Evolutionary conservation across 2,888 invertebrate species (phyloP), one percentile per base, ranked within the genome.

Genomic region (Phasia obesa): DNA sequence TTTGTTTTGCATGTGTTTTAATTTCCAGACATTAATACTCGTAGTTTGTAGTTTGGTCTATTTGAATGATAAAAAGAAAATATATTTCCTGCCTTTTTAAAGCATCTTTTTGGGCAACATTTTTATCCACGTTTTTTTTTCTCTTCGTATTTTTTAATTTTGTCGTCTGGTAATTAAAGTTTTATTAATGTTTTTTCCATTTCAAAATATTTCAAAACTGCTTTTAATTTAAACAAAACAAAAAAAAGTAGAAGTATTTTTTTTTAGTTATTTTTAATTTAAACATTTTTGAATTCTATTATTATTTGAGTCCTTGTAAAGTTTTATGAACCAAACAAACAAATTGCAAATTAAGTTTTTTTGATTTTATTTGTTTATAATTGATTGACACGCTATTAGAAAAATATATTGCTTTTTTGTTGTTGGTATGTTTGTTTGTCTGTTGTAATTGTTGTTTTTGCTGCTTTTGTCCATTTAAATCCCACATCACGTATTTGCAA

Each of bases 401-500:
- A 55, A 69, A 55, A 44, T 7, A 42, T 9, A 53, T 27, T 44
- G 35, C 0, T n/a, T n/a, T n/a, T n/a, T n/a, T n/a, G n/a, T n/a
- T n/a, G n/a, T n/a, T n/a, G n/a, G n/a, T n/a, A n/a, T n/a, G n/a
- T n/a, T n/a, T n/a, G n/a, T n/a, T n/a, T n/a, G n/a, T n/a, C n/a
- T n/a, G n/a, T n/a, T n/a, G n/a, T n/a, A n/a, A n/a, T n/a, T n/a
- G n/a, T n/a, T n/a, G n/a, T n/a, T n/a, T n/a, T n/a, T n/a, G n/a
- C n/a, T n/a, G n/a, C n/a, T n/a, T 53, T 60, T 51, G 53, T 38
- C 44, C 65, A 73, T 74, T 83, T 83, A 60, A 71, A 79, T 67
- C 55, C 71, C 79, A 67, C 49, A 71, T 79, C 83, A 83, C 83
- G 83, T 83, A 83, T 51, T 57, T 67, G 38, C 60, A 44, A 60